Percentiles rank a stretch among this genome's conserved stretches.
Conservation (phyloP, 2,113 vertebrate species). For the Sprattus sprattus region DNA sequence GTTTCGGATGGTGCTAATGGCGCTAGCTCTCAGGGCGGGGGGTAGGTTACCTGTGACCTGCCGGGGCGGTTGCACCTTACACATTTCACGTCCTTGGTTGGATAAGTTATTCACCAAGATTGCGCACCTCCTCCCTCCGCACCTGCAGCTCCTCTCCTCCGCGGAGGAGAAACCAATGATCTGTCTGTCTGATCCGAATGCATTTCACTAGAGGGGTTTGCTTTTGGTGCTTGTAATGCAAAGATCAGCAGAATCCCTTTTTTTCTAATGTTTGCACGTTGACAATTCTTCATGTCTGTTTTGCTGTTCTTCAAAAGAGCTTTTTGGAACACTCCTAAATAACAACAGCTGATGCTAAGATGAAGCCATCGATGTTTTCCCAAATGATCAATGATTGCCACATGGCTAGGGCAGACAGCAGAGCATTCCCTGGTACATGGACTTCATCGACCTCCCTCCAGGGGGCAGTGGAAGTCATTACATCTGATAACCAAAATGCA, state of each 20-base stretch:
- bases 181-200: not conserved
- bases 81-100: not conserved
- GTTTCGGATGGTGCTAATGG: slow-evolving; percentile 64
- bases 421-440: not conserved
- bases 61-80: not conserved
- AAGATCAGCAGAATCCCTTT: not conserved
- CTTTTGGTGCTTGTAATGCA: not conserved
- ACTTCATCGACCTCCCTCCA: slow-evolving; percentile 10
- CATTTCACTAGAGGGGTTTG: not conserved
- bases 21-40: slow-evolving; percentile 66
- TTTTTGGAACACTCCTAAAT: too few species aligned
- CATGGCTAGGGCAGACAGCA: not conserved
- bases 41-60: slow-evolving; percentile 45
- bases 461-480: slow-evolving; percentile 1
- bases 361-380: not conserved
- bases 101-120: not conserved
- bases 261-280: not conserved
- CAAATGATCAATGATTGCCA: not conserved
- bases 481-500: slow-evolving; percentile 53
- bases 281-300: not conserved
- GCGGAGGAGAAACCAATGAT: not conserved
- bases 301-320: not conserved
- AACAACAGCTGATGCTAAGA: not conserved
- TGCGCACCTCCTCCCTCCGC: not conserved
- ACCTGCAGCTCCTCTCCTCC: not conserved